A percentile compares a stretch with the other conserved stretches of the same genome.
These are phyloP conservation scores for Orientallactaga bullata DNA, from an alignment of 2,113 vertebrate species.

Conservation along the genomic window DNA sequence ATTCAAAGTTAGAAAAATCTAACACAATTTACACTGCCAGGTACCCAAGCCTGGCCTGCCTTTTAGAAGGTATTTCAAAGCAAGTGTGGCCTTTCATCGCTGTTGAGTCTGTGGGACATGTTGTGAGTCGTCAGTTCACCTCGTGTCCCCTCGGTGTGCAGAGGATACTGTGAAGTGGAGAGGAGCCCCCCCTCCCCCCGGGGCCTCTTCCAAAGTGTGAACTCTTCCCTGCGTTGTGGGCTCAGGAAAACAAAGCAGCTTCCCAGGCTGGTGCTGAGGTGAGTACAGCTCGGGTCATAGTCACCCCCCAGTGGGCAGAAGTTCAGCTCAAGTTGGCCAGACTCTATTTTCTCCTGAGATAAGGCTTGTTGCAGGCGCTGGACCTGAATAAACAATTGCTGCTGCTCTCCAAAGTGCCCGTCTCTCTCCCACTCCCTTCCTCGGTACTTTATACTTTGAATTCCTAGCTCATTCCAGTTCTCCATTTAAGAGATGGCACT, in stretches of 20 bases:
- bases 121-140: neutral
- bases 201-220: conserved; percentile 4
- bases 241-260: neutral
- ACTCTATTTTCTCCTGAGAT: neutral
- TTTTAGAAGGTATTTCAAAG: conserved; percentile 64
- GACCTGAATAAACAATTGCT: neutral
- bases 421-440: neutral
- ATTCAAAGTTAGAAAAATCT: conserved; percentile 56
- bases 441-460: neutral
- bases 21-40: conserved; percentile 17
- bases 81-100: conserved; percentile 44
- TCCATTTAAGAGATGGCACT: neutral
- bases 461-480: neutral
- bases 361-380: neutral
- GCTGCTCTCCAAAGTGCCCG: neutral
- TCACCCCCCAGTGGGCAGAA: neutral
- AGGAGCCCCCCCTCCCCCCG: neutral
- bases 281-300: neutral
- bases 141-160: neutral
- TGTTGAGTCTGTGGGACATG: neutral
- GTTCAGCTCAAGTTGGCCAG: too few species aligned
- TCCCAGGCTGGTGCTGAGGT: neutral
- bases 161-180: conserved; percentile 24
- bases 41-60: rapidly evolving
- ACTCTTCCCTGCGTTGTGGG: neutral